Percentiles rank a stretch among this genome's conserved stretches.
Evolutionary conservation across 2,797 vertebrate species (phyloP).

Genomic region (Mionectes olivaceus): DNA sequence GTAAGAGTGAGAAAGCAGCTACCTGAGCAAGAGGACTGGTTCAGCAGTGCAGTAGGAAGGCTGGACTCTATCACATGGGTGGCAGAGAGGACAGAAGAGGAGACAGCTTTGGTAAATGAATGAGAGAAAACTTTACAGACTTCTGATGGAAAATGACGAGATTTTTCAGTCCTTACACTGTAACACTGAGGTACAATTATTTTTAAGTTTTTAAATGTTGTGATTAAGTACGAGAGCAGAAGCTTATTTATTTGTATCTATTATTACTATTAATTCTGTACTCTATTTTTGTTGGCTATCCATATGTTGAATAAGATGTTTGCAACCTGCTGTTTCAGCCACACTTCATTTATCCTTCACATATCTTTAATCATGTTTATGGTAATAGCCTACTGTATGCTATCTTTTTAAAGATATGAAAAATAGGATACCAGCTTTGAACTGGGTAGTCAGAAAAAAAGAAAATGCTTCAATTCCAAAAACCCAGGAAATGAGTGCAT

Average conservation of each 20-base stretch:
- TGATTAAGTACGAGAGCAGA: not conserved
- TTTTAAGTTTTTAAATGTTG: not conserved
- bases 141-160: not conserved
- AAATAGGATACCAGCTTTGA: not conserved
- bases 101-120: not conserved
- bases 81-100: not conserved
- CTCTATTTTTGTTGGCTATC: not conserved
- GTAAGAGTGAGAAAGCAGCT: not conserved
- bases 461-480: not conserved
- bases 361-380: not conserved
- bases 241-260: not conserved
- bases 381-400: not conserved
- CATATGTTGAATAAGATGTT: not conserved
- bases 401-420: not conserved
- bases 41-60: not conserved
- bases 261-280: not conserved
- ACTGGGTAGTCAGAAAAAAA: not conserved
- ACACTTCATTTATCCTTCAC: not conserved
- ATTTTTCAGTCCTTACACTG: not conserved
- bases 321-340: slow-evolving; percentile 7
- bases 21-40: not conserved
- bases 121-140: not conserved
- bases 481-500: not conserved
- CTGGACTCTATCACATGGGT: not conserved
- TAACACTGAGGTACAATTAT: not conserved